Conservation (phyloP, 2,797 vertebrate genomes). For the Ctenopoma multispine region DNA sequence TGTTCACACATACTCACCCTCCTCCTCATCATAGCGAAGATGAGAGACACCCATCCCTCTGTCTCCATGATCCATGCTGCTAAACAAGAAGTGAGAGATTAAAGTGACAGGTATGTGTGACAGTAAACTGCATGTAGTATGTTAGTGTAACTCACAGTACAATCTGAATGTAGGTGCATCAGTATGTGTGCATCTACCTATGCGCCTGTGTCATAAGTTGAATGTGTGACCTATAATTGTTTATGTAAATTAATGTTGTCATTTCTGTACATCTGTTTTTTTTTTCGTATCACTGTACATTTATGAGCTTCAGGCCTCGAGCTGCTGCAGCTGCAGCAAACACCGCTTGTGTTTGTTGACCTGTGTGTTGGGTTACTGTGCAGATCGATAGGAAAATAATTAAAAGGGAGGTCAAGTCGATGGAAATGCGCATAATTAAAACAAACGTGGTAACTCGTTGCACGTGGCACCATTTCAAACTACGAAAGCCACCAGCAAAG, state of each 20-base stretch:
- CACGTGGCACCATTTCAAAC: constrained; percentile 55
- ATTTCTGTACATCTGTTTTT: no score
- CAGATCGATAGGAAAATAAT: constrained; percentile 84
- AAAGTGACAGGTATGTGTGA: no score
- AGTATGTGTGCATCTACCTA: not conserved
- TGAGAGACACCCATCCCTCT: constrained; percentile 81
- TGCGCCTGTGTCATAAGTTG: not conserved
- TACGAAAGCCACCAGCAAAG: constrained; percentile 35
- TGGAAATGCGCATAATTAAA: constrained; percentile 80
- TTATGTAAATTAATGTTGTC: not conserved
- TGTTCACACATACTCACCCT: constrained; percentile 86
- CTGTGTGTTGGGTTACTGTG: constrained; percentile 54
- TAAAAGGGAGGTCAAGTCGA: constrained; percentile 70
- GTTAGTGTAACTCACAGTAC: not conserved
- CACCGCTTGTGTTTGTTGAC: constrained; percentile 63
- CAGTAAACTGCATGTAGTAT: not conserved
- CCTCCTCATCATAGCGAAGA: constrained; percentile 88
- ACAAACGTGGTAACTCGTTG: constrained; percentile 48
- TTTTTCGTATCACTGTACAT: no score
- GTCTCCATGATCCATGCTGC: constrained; percentile 89
- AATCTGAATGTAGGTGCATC: no score
- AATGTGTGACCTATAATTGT: not conserved
- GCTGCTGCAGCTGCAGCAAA: constrained; percentile 29
- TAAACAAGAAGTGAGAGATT: constrained; percentile 8
- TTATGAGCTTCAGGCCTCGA: constrained; percentile 14